These are phyloP conservation scores for Emydoidea blandingii DNA, from an alignment of 2,797 vertebrate species.

Conservation along the genomic window DNA sequence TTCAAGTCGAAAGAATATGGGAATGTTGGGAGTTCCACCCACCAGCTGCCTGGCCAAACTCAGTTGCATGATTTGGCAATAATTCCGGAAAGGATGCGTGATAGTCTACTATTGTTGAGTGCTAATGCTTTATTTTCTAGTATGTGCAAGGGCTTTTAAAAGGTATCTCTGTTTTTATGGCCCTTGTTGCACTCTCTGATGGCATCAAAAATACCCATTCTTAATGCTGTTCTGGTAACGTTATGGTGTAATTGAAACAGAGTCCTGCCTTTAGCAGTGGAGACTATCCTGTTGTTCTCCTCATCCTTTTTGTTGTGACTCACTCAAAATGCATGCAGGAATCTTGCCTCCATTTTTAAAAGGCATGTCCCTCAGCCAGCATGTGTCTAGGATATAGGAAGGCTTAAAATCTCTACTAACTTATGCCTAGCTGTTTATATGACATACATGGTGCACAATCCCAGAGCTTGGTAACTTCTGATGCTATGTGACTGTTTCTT, in stretches of 20 bases:
- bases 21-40: background rate
- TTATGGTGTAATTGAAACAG: background rate
- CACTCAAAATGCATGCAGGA: background rate
- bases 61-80: background rate
- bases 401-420: too few species aligned
- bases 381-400: background rate
- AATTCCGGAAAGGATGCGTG: background rate
- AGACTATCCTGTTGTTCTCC: background rate
- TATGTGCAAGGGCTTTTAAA: background rate
- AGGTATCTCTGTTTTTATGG: background rate
- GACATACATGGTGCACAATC: background rate
- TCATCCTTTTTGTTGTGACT: background rate
- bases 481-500: background rate
- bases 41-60: background rate
- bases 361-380: background rate
- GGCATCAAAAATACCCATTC: background rate
- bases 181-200: background rate
- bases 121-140: background rate
- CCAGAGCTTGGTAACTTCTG: background rate
- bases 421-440: background rate
- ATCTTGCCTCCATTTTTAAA: background rate
- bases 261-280: background rate
- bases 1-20: background rate
- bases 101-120: background rate
- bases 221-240: background rate